phyloP scores from a whole-genome alignment of 2,888 invertebrate genomes.

The Cenopis cana region DNA sequence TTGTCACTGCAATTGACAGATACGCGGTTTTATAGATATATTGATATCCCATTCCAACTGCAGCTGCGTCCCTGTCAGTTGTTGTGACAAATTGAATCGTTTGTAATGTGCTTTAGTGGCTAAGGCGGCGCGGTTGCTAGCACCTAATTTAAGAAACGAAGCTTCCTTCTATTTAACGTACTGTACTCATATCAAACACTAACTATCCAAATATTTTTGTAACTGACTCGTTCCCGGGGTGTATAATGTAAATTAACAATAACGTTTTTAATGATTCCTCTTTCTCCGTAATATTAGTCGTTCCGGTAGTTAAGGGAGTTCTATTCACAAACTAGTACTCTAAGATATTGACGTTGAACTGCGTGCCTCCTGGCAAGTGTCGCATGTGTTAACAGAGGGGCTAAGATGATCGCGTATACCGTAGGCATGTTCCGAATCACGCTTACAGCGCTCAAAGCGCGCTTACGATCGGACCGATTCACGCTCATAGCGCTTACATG shows the following conservation, averaged over 20 bases:
- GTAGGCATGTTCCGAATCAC: too few species aligned
- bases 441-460: too few species aligned
- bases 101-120: conserved; percentile 10
- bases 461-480: too few species aligned
- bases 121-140: background rate
- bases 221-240: conserved; percentile 16
- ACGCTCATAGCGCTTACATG: too few species aligned
- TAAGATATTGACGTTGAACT: conserved; percentile 4
- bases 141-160: conserved; percentile 32
- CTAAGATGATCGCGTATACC: too few species aligned
- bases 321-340: conserved; percentile 23
- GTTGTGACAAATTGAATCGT: too few species aligned
- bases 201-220: conserved; percentile 39
- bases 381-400: too few species aligned
- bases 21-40: too few species aligned
- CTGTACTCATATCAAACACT: conserved; percentile 40
- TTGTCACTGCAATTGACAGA: too few species aligned
- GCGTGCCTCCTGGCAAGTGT: background rate
- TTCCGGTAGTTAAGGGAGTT: conserved; percentile 40
- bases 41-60: too few species aligned
- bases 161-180: conserved; percentile 40
- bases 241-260: conserved; percentile 8
- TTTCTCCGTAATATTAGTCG: conserved; percentile 38
- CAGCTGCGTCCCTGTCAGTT: too few species aligned
- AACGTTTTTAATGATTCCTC: conserved; percentile 30